Evolutionary conservation across 2,888 invertebrate species (phyloP).

Genomic region (Orthosia incerta): DNA sequence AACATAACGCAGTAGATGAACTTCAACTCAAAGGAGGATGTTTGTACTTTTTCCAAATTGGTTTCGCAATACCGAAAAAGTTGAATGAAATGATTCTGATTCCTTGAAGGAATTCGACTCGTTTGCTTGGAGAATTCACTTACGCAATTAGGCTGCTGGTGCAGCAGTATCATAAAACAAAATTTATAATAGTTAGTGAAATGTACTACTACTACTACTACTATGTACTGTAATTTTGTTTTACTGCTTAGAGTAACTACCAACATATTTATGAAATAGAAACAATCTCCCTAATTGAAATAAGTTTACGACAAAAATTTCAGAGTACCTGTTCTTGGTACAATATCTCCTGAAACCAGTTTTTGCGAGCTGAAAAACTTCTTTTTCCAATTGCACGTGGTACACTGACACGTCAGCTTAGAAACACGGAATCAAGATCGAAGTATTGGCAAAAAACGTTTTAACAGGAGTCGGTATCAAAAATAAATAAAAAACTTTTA

Average conservation of each 20-base stretch:
- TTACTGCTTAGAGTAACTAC: not conserved
- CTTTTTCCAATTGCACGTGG: conserved; percentile 2
- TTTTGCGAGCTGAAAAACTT: not conserved
- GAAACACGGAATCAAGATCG: conserved; percentile 43
- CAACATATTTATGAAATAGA: not conserved
- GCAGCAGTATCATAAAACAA: not conserved
- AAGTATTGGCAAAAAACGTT: conserved; percentile 54
- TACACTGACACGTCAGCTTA: conserved; percentile 17
- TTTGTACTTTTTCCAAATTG: too few relatives aligned
- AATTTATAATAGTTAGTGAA: not conserved
- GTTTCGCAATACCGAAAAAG: too few relatives aligned
- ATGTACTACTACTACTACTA: too few relatives aligned
- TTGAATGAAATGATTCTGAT: too few relatives aligned
- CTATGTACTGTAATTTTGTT: conserved; percentile 12
- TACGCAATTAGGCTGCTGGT: too few relatives aligned
- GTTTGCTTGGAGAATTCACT: too few relatives aligned
- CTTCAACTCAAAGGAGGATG: too few relatives aligned
- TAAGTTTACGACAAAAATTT: not conserved
- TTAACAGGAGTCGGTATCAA: conserved; percentile 69
- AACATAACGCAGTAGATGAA: too few relatives aligned
- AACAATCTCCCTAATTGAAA: not conserved
- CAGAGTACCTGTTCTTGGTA: not conserved
- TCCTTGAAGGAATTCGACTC: too few relatives aligned
- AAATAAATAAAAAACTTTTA: conserved; percentile 79
- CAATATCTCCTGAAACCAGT: not conserved